Conservation (phyloP, 2,113 vertebrate species). For the Melanocharis versteri region DNA sequence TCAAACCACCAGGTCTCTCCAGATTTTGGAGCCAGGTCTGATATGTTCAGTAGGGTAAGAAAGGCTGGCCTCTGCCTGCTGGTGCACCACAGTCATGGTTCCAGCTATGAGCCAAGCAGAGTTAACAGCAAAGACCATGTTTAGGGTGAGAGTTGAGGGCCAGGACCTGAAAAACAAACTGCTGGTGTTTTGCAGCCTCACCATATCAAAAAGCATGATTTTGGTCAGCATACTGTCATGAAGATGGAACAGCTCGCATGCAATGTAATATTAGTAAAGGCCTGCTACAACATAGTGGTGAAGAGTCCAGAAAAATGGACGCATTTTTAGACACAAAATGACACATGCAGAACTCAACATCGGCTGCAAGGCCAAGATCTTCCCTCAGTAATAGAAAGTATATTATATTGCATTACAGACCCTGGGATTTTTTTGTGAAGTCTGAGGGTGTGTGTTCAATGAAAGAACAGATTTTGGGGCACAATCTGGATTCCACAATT, state of each 20-base stretch:
- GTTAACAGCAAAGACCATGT: background rate
- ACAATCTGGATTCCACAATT: background rate
- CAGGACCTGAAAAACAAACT: background rate
- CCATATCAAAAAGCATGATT: background rate
- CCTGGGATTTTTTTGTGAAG: background rate
- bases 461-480: background rate
- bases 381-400: background rate
- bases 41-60: background rate
- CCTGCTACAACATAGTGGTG: background rate
- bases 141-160: background rate
- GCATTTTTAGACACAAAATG: background rate
- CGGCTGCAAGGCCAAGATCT: background rate
- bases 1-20: background rate
- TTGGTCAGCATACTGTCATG: background rate
- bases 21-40: background rate
- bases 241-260: background rate
- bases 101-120: background rate
- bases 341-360: background rate
- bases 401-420: background rate
- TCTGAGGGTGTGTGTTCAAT: background rate
- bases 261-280: background rate
- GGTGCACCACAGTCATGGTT: background rate
- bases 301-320: background rate
- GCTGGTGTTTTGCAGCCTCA: background rate
- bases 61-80: background rate